Percentiles rank a stretch among this genome's conserved stretches.
These are phyloP conservation scores for Axea sp. DNA, from an alignment of 2,888 invertebrate species.

Conservation along the genomic window DNA sequence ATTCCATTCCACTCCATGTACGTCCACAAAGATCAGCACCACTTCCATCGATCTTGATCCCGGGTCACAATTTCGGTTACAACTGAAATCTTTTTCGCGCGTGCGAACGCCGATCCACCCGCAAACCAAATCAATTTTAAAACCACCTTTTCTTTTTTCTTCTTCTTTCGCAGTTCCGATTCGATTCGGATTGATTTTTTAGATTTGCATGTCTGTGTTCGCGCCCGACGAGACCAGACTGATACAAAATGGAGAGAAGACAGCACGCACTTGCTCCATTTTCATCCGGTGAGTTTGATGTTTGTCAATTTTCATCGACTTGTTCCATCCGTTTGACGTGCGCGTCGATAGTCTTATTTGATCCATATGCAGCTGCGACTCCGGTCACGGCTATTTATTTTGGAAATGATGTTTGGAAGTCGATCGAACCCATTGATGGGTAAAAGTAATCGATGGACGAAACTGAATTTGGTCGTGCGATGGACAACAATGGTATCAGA, in stretches of 20 bases:
- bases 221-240: constrained; percentile 29
- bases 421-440: no score
- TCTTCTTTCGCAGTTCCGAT: constrained; percentile 15
- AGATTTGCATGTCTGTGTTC: neutral
- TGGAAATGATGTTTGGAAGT: no score
- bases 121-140: neutral
- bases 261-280: constrained; percentile 51
- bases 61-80: no score
- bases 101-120: no score
- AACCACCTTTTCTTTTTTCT: neutral
- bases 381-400: no score
- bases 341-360: no score
- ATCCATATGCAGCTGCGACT: no score
- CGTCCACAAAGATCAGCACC: neutral
- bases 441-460: no score
- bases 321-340: no score
- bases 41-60: neutral
- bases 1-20: constrained; percentile 2
- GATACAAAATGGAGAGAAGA: constrained; percentile 49
- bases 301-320: constrained; percentile 1
- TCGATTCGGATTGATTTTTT: constrained; percentile 6
- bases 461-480: no score
- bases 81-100: no score
- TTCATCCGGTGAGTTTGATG: constrained; percentile 49
- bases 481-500: no score